phyloP scores from a whole-genome alignment of 2,113 vertebrate species.

The Hippocampus barbouri region DNA sequence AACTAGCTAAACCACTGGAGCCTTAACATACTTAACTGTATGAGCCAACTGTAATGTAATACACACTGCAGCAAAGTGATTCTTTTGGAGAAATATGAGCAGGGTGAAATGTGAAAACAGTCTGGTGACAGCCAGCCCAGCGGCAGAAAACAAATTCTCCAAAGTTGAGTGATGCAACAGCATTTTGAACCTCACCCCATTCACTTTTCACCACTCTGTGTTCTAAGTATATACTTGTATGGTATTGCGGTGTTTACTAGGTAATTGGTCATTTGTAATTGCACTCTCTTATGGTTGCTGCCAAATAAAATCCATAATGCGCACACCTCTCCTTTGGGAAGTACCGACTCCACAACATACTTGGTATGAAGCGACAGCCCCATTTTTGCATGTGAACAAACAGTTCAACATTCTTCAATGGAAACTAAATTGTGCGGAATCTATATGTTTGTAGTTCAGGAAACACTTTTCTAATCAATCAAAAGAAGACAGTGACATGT shows the following conservation, averaged over 20 bases:
- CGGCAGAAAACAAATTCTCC: background rate
- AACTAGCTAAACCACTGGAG: background rate
- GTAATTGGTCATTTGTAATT: too few relatives aligned
- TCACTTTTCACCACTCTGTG: too few relatives aligned
- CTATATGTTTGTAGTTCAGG: background rate
- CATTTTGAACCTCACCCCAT: too few relatives aligned
- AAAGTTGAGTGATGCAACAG: background rate
- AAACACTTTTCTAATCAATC: background rate
- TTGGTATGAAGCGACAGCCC: background rate
- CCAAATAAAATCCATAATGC: background rate
- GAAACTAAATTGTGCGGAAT: background rate
- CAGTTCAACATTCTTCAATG: background rate
- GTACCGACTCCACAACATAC: background rate
- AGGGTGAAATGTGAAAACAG: background rate
- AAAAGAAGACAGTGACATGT: background rate
- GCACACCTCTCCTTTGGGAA: too few relatives aligned
- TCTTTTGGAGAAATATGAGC: background rate
- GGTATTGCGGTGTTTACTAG: too few relatives aligned
- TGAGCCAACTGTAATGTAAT: background rate
- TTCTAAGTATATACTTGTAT: too few relatives aligned
- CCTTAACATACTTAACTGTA: background rate
- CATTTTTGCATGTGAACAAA: background rate
- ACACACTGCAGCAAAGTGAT: background rate
- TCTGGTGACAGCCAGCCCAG: background rate
- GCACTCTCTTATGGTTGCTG: too few relatives aligned